Evolutionary conservation across 2,888 invertebrate species (phyloP).

Genomic region (Dastarcus helophoroides): DNA sequence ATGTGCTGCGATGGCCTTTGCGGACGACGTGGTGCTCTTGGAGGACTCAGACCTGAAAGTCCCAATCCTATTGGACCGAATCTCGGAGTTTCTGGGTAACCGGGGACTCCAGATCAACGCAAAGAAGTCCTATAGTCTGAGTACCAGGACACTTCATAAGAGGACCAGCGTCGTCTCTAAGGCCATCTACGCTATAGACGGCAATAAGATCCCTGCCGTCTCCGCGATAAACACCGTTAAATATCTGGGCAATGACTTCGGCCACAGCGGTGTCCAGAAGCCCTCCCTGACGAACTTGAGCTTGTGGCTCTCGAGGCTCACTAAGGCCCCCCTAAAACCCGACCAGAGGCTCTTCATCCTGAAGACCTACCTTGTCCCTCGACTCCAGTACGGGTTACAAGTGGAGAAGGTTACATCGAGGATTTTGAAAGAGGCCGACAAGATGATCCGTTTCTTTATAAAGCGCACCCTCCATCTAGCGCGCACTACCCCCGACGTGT

Average conservation of each 20-base stretch:
- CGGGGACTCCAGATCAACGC: not conserved
- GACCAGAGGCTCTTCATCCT: not conserved
- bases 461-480: not conserved
- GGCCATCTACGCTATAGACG: not conserved
- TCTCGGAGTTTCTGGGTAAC: not conserved
- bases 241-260: slow-evolving; percentile 1
- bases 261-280: not conserved
- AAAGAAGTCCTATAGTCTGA: not conserved
- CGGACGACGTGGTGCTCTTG: not conserved
- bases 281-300: not conserved
- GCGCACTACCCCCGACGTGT: not conserved
- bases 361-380: not conserved
- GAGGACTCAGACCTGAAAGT: not conserved
- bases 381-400: not conserved
- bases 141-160: not conserved
- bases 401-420: not conserved
- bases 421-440: slow-evolving; percentile 1
- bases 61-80: not conserved
- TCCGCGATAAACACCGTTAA: not conserved
- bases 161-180: not conserved
- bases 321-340: not conserved
- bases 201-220: not conserved
- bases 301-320: not conserved
- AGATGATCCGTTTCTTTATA: not conserved
- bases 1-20: slow-evolving; percentile 1